A percentile compares a stretch with the other conserved stretches of the same genome.
phyloP scores from a whole-genome alignment of 2,888 invertebrate species.

The Leptinotarsa haldemani region DNA sequence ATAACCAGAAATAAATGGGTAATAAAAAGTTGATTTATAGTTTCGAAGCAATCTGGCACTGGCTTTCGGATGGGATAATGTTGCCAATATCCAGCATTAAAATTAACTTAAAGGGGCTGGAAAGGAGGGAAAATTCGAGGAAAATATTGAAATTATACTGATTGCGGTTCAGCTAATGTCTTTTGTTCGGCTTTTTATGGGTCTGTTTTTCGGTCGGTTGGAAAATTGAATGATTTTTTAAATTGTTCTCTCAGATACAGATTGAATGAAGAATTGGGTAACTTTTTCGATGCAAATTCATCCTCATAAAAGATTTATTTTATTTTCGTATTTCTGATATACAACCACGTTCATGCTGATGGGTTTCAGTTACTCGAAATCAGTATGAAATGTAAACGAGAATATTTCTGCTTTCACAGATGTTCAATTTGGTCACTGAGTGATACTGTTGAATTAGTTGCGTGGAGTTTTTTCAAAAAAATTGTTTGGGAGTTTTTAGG shows the following conservation, averaged over 20 bases:
- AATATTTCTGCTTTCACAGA: too few species aligned
- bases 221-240: constrained; percentile 60
- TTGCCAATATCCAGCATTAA: constrained; percentile 62
- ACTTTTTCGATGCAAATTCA: constrained; percentile 34
- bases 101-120: constrained; percentile 59
- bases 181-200: constrained; percentile 54
- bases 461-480: too few species aligned
- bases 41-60: constrained; percentile 58
- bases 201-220: constrained; percentile 54
- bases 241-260: constrained; percentile 53
- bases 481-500: too few species aligned
- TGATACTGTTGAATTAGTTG: too few species aligned
- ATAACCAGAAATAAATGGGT: constrained; percentile 64
- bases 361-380: too few species aligned
- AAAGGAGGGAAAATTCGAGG: constrained; percentile 48
- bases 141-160: constrained; percentile 61
- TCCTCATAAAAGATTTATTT: constrained; percentile 13
- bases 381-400: too few species aligned
- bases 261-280: constrained; percentile 42
- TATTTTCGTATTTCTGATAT: constrained; percentile 9
- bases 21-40: constrained; percentile 66
- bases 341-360: not conserved
- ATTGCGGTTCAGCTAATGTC: constrained; percentile 51
- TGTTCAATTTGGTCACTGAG: too few species aligned
- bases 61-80: constrained; percentile 49